phyloP scores from a whole-genome alignment of 2,888 invertebrate genomes.

The Andrena marginata region DNA sequence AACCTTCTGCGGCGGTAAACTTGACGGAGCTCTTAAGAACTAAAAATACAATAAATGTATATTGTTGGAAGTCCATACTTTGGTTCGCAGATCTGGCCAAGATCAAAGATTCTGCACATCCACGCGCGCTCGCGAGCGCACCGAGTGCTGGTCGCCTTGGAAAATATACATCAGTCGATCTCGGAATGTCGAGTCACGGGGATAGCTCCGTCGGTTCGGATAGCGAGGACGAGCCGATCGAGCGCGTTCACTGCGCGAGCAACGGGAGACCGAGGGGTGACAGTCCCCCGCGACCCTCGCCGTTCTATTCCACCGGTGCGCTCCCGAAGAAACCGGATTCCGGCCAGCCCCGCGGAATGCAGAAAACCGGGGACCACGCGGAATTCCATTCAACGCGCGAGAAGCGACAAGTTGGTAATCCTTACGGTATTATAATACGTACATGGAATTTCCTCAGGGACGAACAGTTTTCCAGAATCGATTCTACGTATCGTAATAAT shows the following conservation, averaged over 20 bases:
- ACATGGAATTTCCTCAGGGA: slow-evolving; percentile 4
- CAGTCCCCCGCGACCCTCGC: slow-evolving; percentile 12
- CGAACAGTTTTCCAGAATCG: no score
- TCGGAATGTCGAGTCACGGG: slow-evolving; percentile 82
- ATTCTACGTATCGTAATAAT: no score
- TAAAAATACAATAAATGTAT: slow-evolving; percentile 48
- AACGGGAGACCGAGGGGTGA: background rate
- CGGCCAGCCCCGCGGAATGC: background rate
- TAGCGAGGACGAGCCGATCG: slow-evolving; percentile 71
- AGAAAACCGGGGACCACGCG: background rate
- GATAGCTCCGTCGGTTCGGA: slow-evolving; percentile 76
- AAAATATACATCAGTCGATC: slow-evolving; percentile 73
- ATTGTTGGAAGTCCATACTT: slow-evolving; percentile 28
- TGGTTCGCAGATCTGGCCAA: slow-evolving; percentile 57
- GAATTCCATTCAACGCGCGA: slow-evolving; percentile 11
- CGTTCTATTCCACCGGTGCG: background rate
- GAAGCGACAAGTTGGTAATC: slow-evolving; percentile 63
- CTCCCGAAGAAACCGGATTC: slow-evolving; percentile 10
- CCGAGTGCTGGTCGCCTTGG: slow-evolving; percentile 44
- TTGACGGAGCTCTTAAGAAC: background rate
- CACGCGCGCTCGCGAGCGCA: slow-evolving; percentile 51
- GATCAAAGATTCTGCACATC: slow-evolving; percentile 56
- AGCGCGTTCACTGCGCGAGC: background rate
- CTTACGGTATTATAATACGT: slow-evolving; percentile 4
- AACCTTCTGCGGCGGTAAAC: slow-evolving; percentile 22